Base-by-base conservation (phyloP, 2,888 invertebrate species). In the Alloscopus bannaensis region DNA sequence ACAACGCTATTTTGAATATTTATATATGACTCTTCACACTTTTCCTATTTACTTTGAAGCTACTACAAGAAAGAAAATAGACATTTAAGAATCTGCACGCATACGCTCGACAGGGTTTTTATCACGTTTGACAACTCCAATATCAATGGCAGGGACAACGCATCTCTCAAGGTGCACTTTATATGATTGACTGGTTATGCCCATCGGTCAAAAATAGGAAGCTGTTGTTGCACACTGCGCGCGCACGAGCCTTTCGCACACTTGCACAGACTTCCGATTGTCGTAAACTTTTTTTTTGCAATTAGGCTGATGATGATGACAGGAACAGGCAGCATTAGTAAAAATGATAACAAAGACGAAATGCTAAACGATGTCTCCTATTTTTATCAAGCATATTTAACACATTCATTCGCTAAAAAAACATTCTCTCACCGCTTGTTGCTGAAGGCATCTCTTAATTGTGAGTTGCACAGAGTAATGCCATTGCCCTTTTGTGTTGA, bases 81-180 rank as follows among this genome's bases (percentile, higher is more conserved):
- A n/a, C n/a, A n/a, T n/a, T n/a, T n/a, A n/a, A n/a, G n/a, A n/a
- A n/a, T n/a, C n/a, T n/a, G n/a, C n/a, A n/a, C n/a, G n/a, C n/a
- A n/a, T n/a, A n/a, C n/a, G n/a, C n/a, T n/a, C n/a, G n/a, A n/a
- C n/a, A n/a, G n/a, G n/a, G n/a, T n/a, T n/a, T n/a, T n/a, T n/a
- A n/a, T n/a, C n/a, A n/a, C n/a, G n/a, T n/a, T n/a, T n/a, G n/a
- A n/a, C n/a, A 47, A 47, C 47, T 3, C 4, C 47, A 47, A 6
- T 47, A 47, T 22, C 52, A 52, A 52, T 52, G 52, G 52, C 52
- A 52, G 52, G 52, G 52, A 47, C 52, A 52, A 45, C 16, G 24
- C 6, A 16, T 52, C 20, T 52, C n/a, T n/a, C n/a, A n/a, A n/a
- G n/a, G n/a, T n/a, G n/a, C n/a, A n/a, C n/a, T n/a, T n/a, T 52